phyloP scores from a whole-genome alignment of 2,888 invertebrate species.

The Coleophora flavipennella region DNA sequence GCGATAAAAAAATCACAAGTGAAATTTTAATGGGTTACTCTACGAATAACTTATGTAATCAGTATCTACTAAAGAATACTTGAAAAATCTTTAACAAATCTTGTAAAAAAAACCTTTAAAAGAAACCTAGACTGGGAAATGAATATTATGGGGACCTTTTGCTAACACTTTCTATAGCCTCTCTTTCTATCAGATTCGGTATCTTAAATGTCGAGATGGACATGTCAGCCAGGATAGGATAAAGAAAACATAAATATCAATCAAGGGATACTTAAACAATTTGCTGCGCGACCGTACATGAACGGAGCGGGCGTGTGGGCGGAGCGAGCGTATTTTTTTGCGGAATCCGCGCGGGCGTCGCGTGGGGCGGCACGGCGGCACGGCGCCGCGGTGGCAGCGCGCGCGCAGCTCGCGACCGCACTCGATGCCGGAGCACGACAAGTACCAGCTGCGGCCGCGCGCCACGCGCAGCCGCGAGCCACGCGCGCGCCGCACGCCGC shows the following conservation, averaged over 20 bases:
- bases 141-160: too few relatives aligned
- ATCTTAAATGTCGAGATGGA: too few relatives aligned
- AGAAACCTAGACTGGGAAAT: too few relatives aligned
- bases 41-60: too few relatives aligned
- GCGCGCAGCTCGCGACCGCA: constrained; percentile 25
- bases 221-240: too few relatives aligned
- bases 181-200: too few relatives aligned
- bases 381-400: constrained; percentile 24
- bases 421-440: constrained; percentile 70
- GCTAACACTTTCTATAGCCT: too few relatives aligned
- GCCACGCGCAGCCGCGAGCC: constrained; percentile 63
- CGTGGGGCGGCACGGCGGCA: constrained; percentile 24
- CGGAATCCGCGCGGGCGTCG: constrained; percentile 44
- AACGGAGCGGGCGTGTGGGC: constrained; percentile 60
- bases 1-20: too few relatives aligned
- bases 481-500: constrained; percentile 75
- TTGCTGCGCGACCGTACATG: constrained; percentile 45
- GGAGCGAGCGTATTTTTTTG: constrained; percentile 61
- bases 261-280: constrained; percentile 8
- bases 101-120: too few relatives aligned
- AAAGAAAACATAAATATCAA: not conserved
- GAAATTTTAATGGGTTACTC: too few relatives aligned
- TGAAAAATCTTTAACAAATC: too few relatives aligned
- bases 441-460: constrained; percentile 69
- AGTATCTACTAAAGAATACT: too few relatives aligned